Conservation (phyloP, 2,113 vertebrate genomes). For the Pelmatolapia mariae region DNA sequence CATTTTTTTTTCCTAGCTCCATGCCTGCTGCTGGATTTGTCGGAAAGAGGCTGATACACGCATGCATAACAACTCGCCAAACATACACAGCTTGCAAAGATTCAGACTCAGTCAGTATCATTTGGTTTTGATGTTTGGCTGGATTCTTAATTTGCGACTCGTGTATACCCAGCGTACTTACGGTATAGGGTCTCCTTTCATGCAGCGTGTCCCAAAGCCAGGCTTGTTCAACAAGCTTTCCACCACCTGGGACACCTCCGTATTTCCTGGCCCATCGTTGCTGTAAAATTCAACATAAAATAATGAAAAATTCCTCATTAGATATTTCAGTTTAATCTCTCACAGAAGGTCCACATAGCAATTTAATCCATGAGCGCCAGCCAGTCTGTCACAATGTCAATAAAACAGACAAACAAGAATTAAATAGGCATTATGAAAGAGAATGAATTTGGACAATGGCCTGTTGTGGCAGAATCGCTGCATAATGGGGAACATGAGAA, state of each 20-base stretch:
- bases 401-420: not conserved
- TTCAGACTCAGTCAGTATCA: not conserved
- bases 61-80: not conserved
- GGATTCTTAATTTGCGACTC: not conserved
- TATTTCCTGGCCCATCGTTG: constrained; percentile 80
- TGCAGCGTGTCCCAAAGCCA: constrained; percentile 93
- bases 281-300: constrained; percentile 54
- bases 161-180: constrained; percentile 67
- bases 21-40: not conserved
- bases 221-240: constrained; percentile 81
- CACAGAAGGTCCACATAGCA: not conserved
- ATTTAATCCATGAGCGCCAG: not conserved
- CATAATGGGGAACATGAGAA: not conserved
- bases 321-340: not conserved
- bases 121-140: not conserved
- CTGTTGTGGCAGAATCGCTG: not conserved
- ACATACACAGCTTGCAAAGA: not conserved
- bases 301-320: not conserved
- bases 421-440: not conserved
- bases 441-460: not conserved
- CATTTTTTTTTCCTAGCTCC: not conserved
- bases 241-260: constrained; percentile 74
- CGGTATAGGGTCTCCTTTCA: constrained; percentile 84
- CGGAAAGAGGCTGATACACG: not conserved
- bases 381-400: not conserved